A percentile compares a stretch with the other conserved stretches of the same genome.
phyloP scores from a whole-genome alignment of 2,113 vertebrate species.

The Argyrosomus japonicus region DNA sequence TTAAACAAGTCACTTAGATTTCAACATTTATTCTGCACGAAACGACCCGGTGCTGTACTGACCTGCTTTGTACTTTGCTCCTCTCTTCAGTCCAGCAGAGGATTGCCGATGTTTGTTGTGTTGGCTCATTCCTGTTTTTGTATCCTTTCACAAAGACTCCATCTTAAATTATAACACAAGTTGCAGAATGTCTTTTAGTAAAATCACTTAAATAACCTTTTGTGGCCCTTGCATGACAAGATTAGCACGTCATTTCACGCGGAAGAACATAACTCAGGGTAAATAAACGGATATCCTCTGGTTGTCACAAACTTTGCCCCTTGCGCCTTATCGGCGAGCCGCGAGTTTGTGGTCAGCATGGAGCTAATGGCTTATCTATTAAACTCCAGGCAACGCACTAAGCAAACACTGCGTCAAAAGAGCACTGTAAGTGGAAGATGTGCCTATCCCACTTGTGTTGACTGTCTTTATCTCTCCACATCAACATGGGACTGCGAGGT shows the following conservation, averaged over 20 bases:
- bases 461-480: background rate
- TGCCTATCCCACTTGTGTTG: background rate
- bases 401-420: conserved; percentile 61
- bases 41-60: background rate
- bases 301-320: conserved; percentile 70
- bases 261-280: background rate
- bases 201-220: background rate
- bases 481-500: conserved; percentile 85
- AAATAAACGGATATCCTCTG: background rate
- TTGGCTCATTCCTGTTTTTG: background rate
- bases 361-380: conserved; percentile 77
- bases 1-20: background rate
- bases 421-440: background rate
- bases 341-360: conserved; percentile 24
- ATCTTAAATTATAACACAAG: background rate
- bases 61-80: conserved; percentile 22
- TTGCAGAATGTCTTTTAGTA: background rate
- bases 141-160: too few relatives aligned
- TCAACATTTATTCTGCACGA: too few relatives aligned
- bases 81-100: conserved; percentile 37
- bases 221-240: background rate
- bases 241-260: too few relatives aligned
- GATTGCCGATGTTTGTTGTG: background rate
- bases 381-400: conserved; percentile 60
- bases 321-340: conserved; percentile 56